phyloP scores from a whole-genome alignment of 2,888 invertebrate species.

The Beris morrisii region DNA sequence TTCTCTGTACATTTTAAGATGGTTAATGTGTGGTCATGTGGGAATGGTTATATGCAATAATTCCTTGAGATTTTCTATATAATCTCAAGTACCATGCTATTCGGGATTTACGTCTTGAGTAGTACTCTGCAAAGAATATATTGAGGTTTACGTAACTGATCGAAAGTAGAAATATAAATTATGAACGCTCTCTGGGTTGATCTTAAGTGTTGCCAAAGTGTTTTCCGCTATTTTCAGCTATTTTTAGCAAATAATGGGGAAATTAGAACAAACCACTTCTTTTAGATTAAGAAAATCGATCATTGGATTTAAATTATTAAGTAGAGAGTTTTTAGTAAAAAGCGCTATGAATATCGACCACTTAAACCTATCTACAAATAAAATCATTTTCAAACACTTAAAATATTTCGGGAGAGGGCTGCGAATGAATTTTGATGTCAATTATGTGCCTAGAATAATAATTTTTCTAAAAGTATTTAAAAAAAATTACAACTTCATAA shows the following conservation, averaged over 20 bases:
- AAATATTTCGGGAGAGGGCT: too few relatives aligned
- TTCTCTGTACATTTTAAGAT: constrained; percentile 1
- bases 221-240: constrained; percentile 12
- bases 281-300: background rate
- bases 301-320: too few relatives aligned
- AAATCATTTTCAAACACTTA: too few relatives aligned
- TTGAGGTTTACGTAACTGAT: constrained; percentile 30
- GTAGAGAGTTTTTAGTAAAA: too few relatives aligned
- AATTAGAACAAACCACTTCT: constrained; percentile 15
- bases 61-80: constrained; percentile 24
- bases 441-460: too few relatives aligned
- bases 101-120: constrained; percentile 13
- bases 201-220: constrained; percentile 24
- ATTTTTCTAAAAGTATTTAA: too few relatives aligned
- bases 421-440: too few relatives aligned
- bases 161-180: constrained; percentile 18
- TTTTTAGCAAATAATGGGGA: constrained; percentile 29
- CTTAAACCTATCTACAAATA: too few relatives aligned
- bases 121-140: constrained; percentile 12
- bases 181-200: constrained; percentile 16
- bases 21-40: constrained; percentile 37
- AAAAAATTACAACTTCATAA: too few relatives aligned
- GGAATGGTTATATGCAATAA: constrained; percentile 34
- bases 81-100: constrained; percentile 26
- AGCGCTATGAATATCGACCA: too few relatives aligned